Conservation (phyloP, 1,140 invertebrate species). For the Melipona quadrifasciata region DNA sequence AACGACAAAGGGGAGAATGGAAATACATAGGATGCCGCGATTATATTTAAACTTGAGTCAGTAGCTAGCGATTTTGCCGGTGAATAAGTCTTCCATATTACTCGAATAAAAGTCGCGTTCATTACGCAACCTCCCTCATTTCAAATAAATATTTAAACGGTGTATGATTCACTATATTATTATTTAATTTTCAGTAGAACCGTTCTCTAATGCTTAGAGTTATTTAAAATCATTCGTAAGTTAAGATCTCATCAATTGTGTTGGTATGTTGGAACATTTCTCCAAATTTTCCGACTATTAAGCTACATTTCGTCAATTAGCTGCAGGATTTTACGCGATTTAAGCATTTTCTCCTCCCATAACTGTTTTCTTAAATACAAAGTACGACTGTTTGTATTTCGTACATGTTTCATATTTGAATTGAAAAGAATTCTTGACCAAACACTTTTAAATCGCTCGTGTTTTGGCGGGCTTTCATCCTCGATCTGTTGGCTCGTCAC, state of each 20-base stretch:
- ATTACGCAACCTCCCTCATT: background rate
- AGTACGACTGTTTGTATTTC: background rate
- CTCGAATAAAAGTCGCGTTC: constrained; percentile 1
- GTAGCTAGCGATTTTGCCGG: constrained; percentile 44
- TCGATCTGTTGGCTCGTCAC: background rate
- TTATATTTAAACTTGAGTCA: constrained; percentile 71
- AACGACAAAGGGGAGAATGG: constrained; percentile 10
- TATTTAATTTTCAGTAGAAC: no score
- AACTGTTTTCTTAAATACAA: no score
- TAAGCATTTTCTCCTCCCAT: no score
- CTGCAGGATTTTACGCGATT: no score
- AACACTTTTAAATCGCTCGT: background rate
- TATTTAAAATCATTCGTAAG: no score
- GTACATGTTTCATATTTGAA: no score
- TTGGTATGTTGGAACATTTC: no score
- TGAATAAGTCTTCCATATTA: constrained; percentile 54
- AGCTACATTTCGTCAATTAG: no score
- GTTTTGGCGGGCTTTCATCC: background rate
- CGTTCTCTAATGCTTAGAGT: no score
- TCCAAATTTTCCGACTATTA: no score
- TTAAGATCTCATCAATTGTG: background rate
- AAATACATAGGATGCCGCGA: constrained; percentile 38
- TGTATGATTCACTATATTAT: no score
- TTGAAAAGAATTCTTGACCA: background rate
- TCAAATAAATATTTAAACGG: no score